Conservation (phyloP, 2,888 invertebrate genomes). For the Dryadula phaetusa region DNA sequence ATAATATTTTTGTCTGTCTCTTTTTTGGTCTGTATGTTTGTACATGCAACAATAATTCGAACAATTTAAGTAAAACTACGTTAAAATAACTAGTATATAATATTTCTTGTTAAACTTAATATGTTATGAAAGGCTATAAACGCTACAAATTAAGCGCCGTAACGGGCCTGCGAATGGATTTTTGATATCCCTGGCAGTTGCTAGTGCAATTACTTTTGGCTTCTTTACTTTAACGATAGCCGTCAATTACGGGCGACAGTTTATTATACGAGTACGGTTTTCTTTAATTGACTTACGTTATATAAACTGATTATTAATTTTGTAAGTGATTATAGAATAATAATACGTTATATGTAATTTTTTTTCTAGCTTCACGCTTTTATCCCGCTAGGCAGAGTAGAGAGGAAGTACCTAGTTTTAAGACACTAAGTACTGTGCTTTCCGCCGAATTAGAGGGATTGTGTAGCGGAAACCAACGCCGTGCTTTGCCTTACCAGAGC, state of each 20-base stretch:
- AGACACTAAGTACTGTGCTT: too few relatives aligned
- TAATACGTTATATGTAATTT: neutral
- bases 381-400: too few relatives aligned
- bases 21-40: too few relatives aligned
- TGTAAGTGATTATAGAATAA: neutral
- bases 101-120: neutral
- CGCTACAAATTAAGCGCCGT: constrained; percentile 19
- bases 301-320: constrained; percentile 19
- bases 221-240: constrained; percentile 39
- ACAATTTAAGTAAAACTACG: neutral
- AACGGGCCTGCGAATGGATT: constrained; percentile 24
- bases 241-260: constrained; percentile 39
- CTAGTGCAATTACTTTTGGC: constrained; percentile 35
- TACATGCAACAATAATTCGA: neutral
- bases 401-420: too few relatives aligned
- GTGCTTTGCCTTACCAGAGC: too few relatives aligned
- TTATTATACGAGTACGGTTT: constrained; percentile 30
- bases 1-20: too few relatives aligned
- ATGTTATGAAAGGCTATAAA: constrained; percentile 12
- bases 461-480: too few relatives aligned
- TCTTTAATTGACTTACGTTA: constrained; percentile 27
- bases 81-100: neutral
- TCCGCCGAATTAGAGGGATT: too few relatives aligned
- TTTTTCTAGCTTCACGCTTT: neutral
- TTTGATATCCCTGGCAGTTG: constrained; percentile 35